A percentile compares a stretch with the other conserved stretches of the same genome.
Conservation (phyloP, 2,888 invertebrate genomes). For the Oscheius sp. region DNA sequence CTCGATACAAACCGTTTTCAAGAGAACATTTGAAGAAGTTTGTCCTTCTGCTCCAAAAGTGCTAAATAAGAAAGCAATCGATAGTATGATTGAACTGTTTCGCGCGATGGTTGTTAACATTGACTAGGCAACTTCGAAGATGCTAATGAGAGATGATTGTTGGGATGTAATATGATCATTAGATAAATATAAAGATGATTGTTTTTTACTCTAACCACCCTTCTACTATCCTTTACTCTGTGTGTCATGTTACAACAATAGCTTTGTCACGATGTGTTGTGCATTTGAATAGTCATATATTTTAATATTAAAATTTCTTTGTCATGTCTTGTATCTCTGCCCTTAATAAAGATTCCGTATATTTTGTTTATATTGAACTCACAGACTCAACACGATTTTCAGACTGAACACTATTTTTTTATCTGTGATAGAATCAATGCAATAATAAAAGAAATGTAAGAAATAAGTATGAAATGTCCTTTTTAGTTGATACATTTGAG, state of each 20-base stretch:
- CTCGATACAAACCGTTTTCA: constrained; percentile 31
- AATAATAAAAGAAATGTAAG: constrained; percentile 13
- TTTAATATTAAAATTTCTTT: too few relatives aligned
- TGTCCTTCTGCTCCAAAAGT: constrained; percentile 33
- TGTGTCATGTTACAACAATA: constrained; percentile 14
- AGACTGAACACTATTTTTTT: too few relatives aligned
- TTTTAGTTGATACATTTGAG: constrained; percentile 1
- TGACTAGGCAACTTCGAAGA: constrained; percentile 30
- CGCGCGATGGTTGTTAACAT: constrained; percentile 14
- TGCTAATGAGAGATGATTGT: constrained; percentile 27
- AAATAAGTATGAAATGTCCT: background rate
- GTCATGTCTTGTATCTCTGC: too few relatives aligned
- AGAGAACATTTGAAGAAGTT: constrained; percentile 31
- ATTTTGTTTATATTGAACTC: too few relatives aligned
- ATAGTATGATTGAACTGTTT: constrained; percentile 36
- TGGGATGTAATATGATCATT: constrained; percentile 24
- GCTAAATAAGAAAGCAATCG: constrained; percentile 38
- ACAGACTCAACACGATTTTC: too few relatives aligned
- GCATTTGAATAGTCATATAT: too few relatives aligned
- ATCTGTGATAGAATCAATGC: constrained; percentile 13
- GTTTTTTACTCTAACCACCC: constrained; percentile 16
- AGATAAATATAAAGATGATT: constrained; percentile 26
- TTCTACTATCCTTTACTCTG: constrained; percentile 21
- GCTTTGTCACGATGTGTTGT: constrained; percentile 15
- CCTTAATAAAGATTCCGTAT: too few relatives aligned